Conservation (phyloP, 2,888 invertebrate species). For the Thysanoteuthis rhombus region DNA sequence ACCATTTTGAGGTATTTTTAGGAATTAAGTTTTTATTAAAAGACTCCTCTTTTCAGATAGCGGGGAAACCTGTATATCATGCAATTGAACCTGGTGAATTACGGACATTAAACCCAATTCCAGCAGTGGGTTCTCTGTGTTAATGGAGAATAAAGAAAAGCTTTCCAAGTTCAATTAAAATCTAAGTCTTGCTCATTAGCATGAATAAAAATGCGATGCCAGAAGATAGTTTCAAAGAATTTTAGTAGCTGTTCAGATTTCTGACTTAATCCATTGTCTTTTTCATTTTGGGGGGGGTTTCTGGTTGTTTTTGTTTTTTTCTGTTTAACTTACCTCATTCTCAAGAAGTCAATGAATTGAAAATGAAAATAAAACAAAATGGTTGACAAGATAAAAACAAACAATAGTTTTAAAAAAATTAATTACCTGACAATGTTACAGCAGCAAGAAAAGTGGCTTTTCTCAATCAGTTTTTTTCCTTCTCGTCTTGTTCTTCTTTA, state of each 20-base stretch:
- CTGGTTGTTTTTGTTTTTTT: not conserved
- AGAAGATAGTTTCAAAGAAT: not conserved
- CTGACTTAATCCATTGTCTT: not conserved
- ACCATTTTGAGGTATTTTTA: too few relatives aligned
- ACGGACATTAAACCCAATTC: not conserved
- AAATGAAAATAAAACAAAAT: not conserved
- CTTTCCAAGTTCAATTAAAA: not conserved
- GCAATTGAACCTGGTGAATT: not conserved
- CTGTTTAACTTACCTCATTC: not conserved
- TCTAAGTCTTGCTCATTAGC: not conserved
- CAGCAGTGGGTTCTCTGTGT: not conserved
- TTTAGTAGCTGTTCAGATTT: not conserved
- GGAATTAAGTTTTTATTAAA: too few relatives aligned
- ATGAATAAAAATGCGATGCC: not conserved
- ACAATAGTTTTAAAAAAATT: not conserved
- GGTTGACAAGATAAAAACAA: not conserved
- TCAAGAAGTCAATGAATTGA: not conserved
- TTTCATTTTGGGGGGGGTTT: not conserved
- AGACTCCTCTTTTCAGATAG: too few relatives aligned
- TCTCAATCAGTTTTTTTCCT: not conserved
- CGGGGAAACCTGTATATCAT: too few relatives aligned
- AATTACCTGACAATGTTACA: not conserved
- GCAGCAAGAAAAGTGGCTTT: not conserved
- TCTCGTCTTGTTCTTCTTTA: not conserved
- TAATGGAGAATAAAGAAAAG: not conserved